Percentiles rank a stretch among this genome's conserved stretches.
Evolutionary conservation across 2,888 invertebrate species (phyloP).

Genomic region (Drosophila tripunctata): DNA sequence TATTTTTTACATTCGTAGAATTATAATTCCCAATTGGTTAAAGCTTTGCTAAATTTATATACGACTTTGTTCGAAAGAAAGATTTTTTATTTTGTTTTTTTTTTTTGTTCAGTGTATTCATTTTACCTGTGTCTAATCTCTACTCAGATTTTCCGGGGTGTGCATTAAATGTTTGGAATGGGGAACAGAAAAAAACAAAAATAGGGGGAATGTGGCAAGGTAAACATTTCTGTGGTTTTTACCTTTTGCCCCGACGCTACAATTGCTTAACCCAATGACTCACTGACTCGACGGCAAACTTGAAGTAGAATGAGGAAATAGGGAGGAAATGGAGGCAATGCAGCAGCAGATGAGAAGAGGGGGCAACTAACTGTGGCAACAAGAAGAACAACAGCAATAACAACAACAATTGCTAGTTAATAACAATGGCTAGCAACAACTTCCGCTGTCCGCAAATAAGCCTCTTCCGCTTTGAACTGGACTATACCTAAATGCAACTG

Average conservation of each 20-base stretch:
- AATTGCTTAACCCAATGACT: constrained; percentile 49
- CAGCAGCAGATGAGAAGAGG: not conserved
- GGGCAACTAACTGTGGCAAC: constrained; percentile 10
- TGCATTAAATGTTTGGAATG: not conserved
- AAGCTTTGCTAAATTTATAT: too few species aligned
- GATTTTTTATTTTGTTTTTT: too few species aligned
- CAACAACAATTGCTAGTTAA: constrained; percentile 32
- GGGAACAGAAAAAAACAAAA: too few species aligned
- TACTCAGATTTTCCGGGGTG: not conserved
- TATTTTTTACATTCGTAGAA: too few species aligned
- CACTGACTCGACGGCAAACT: constrained; percentile 26
- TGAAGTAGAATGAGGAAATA: not conserved
- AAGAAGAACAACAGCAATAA: not conserved
- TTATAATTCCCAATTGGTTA: too few species aligned
- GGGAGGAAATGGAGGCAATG: not conserved
- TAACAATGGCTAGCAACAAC: constrained; percentile 31
- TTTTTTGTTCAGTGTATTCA: too few species aligned
- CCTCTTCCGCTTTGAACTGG: constrained; percentile 52
- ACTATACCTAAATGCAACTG: not conserved
- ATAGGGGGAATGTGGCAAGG: not conserved
- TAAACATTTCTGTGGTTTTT: constrained; percentile 34
- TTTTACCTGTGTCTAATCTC: not conserved
- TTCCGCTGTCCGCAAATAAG: constrained; percentile 65
- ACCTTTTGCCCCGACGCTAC: not conserved
- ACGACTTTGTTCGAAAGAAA: too few species aligned